These are phyloP conservation scores for Cephus nigrinus DNA, from an alignment of 2,888 invertebrate species.

Conservation along the genomic window DNA sequence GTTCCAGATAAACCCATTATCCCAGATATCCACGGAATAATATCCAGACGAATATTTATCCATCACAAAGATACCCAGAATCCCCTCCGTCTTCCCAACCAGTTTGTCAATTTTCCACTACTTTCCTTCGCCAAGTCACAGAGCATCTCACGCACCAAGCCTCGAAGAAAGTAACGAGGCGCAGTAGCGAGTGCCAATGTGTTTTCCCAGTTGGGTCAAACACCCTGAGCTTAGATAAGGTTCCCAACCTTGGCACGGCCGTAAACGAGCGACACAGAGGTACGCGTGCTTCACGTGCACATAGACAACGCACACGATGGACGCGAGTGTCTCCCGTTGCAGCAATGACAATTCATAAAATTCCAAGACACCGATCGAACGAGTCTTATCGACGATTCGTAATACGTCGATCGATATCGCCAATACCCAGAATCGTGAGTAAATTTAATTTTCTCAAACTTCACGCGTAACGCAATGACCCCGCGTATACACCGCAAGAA, in stretches of 20 bases:
- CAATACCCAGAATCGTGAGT: background rate
- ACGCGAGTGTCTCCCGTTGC: background rate
- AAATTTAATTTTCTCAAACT: background rate
- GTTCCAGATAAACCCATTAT: background rate
- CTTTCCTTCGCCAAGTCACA: background rate
- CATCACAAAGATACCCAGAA: background rate
- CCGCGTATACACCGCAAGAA: background rate
- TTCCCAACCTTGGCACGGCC: conserved; percentile 53
- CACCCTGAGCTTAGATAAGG: conserved; percentile 56
- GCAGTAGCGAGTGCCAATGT: conserved; percentile 39
- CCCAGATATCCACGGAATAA: too few relatives aligned
- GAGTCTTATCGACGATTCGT: background rate
- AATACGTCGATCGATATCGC: background rate
- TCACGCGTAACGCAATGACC: background rate
- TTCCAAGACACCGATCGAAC: background rate
- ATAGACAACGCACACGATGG: background rate
- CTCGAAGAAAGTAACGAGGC: background rate
- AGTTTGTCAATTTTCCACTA: background rate
- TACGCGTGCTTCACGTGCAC: background rate
- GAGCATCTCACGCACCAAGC: background rate
- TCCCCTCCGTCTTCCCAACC: background rate
- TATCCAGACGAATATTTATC: background rate
- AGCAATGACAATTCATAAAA: background rate
- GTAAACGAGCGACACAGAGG: conserved; percentile 2
- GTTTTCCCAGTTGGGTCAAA: conserved; percentile 57